Percentiles rank a stretch among this genome's conserved stretches.
phyloP scores from a whole-genome alignment of 37 sponge, comb jelly and placozoan genomes.

The Petrosia ficiformis region DNA sequence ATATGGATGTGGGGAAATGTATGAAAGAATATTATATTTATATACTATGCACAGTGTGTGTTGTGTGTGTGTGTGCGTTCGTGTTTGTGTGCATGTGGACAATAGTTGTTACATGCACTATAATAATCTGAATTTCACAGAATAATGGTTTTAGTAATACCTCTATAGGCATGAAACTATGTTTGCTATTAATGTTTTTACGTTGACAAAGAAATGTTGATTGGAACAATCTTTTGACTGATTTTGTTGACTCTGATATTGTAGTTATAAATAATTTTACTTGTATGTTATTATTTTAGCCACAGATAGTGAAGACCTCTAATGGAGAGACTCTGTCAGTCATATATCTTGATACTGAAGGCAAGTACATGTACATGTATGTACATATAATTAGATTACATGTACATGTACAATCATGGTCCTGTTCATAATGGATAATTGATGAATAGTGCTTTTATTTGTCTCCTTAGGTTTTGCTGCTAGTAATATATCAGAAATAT shows the following conservation, averaged over 20 bases:
- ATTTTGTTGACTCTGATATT: background rate
- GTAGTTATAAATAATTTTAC: no score
- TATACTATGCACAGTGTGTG: background rate
- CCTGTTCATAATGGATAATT: background rate
- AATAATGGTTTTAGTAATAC: background rate
- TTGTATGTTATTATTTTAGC: no score
- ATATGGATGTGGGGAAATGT: conserved; percentile 99
- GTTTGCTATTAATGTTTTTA: no score
- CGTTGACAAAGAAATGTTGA: no score
- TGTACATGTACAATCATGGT: background rate
- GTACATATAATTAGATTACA: background rate
- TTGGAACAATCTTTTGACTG: no score
- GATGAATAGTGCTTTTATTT: background rate
- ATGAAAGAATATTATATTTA: background rate
- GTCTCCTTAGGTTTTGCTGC: conserved; percentile 84
- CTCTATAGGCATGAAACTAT: no score
- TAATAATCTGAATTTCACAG: background rate
- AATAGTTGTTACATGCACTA: background rate
- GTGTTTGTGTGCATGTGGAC: no score
- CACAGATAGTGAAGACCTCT: conserved; percentile 32
- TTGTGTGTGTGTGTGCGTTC: background rate
- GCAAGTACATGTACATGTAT: conserved; percentile 25
- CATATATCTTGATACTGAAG: conserved; percentile 91
- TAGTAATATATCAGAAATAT: conserved; percentile 83
- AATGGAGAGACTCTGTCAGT: conserved; percentile 71